Evolutionary conservation across 2,888 invertebrate genomes (phyloP).

Genomic region (Seira musarum): DNA sequence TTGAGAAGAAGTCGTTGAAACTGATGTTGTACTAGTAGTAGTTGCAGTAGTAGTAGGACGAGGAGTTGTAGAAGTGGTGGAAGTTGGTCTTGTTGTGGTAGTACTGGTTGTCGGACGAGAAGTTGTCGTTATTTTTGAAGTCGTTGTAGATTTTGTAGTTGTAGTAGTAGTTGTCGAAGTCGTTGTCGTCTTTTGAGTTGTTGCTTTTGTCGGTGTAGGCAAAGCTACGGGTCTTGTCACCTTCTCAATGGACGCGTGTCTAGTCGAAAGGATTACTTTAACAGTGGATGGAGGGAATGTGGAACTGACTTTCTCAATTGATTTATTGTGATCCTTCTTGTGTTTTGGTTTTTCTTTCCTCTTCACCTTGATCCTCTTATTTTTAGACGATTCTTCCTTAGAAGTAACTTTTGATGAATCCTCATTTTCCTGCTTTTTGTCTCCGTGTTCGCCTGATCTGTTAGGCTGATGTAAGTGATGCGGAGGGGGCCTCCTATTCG

Average conservation of each 20-base stretch:
- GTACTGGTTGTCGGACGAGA: not conserved
- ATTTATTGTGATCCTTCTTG: not conserved
- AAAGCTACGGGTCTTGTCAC: not conserved
- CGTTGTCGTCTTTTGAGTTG: not conserved
- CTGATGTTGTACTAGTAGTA: not conserved
- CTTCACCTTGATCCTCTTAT: conserved; percentile 5
- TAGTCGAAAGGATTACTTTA: not conserved
- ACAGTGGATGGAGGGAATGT: not conserved
- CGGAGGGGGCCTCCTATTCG: not conserved
- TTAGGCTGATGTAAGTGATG: conserved; percentile 27
- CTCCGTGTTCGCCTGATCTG: conserved; percentile 19
- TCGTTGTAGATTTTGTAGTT: conserved; percentile 20
- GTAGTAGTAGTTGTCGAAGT: conserved; percentile 14
- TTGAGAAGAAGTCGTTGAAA: not conserved
- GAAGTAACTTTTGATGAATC: no score
- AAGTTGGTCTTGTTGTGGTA: not conserved
- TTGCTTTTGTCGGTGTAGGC: not conserved
- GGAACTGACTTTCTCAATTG: not conserved
- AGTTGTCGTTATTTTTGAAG: no score
- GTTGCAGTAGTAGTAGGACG: not conserved
- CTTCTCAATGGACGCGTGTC: not conserved
- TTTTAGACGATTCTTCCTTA: conserved; percentile 4
- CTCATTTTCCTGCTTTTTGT: not conserved
- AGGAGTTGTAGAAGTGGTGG: not conserved
- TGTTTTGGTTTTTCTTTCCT: not conserved